phyloP scores from a whole-genome alignment of 2,888 invertebrate genomes.

The Polyommatus iphigenia region DNA sequence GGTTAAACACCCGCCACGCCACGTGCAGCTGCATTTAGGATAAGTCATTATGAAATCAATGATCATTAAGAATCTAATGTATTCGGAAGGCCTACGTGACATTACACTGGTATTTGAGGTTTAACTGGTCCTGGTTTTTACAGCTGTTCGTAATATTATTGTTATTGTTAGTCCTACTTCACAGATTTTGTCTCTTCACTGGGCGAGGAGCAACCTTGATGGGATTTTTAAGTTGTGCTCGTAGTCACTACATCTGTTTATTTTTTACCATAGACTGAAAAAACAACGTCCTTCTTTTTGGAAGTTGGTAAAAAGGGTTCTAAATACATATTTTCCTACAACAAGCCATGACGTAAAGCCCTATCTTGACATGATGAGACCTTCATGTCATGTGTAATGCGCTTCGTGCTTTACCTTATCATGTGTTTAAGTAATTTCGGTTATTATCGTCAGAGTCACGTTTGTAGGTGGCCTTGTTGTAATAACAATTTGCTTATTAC shows the following conservation, averaged over 20 bases:
- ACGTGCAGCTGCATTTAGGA: background rate
- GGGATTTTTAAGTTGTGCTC: no score
- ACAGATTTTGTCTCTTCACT: no score
- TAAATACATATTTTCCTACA: background rate
- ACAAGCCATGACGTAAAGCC: background rate
- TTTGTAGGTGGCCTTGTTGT: background rate
- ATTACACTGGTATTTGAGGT: background rate
- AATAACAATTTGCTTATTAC: background rate
- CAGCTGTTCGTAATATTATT: no score
- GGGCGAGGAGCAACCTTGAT: no score
- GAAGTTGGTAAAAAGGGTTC: background rate
- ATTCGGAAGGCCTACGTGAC: background rate
- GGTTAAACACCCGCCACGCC: background rate
- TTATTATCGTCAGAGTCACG: background rate
- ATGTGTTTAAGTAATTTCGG: background rate
- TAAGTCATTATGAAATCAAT: background rate
- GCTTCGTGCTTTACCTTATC: constrained; percentile 13
- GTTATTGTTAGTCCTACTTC: no score
- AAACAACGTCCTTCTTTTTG: background rate
- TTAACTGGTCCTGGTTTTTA: background rate
- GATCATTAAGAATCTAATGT: background rate
- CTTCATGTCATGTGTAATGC: background rate
- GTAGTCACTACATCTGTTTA: no score
- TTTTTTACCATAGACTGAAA: no score
- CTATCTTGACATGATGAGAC: background rate